Evolutionary conservation across 2,113 vertebrate genomes (phyloP).

Genomic region (Nannobrachium achirus): DNA sequence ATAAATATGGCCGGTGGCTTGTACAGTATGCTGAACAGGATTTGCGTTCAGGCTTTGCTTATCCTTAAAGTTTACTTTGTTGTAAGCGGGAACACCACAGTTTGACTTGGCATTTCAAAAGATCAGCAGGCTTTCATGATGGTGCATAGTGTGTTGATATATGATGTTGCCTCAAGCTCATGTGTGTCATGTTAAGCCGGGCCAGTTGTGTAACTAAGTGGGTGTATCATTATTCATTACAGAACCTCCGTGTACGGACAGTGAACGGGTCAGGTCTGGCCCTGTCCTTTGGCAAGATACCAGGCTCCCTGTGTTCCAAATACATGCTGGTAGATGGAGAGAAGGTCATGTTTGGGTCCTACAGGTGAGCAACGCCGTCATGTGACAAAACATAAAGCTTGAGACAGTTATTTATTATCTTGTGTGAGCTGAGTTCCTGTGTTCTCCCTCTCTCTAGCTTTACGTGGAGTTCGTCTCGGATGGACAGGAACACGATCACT

Average conservation of each 20-base stretch:
- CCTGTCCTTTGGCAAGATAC: constrained; percentile 86
- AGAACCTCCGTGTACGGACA: constrained; percentile 91
- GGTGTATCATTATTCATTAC: constrained; percentile 45
- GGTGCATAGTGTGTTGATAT: not conserved
- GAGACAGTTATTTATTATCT: too few species aligned
- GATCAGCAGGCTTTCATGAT: not conserved
- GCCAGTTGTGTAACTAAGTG: constrained; percentile 30
- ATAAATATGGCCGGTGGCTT: constrained; percentile 31
- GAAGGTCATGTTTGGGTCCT: constrained; percentile 93
- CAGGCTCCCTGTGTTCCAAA: constrained; percentile 85
- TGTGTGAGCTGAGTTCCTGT: not conserved
- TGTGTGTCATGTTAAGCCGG: constrained; percentile 4
- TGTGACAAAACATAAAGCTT: not conserved
- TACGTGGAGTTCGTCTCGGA: constrained; percentile 90
- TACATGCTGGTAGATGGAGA: constrained; percentile 97
- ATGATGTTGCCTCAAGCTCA: constrained; percentile 29
- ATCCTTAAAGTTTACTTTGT: constrained; percentile 17
- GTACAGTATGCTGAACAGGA: constrained; percentile 19
- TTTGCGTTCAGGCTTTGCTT: constrained; percentile 1
- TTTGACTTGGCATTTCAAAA: constrained; percentile 32
- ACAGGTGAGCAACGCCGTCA: constrained; percentile 75
- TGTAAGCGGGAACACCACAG: constrained; percentile 23
- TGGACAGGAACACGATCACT: constrained; percentile 90
- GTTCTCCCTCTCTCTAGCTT: constrained; percentile 79
- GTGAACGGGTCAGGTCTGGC: constrained; percentile 88